Evolutionary conservation across 2,888 invertebrate genomes (phyloP).

Genomic region (Clanis bilineata): DNA sequence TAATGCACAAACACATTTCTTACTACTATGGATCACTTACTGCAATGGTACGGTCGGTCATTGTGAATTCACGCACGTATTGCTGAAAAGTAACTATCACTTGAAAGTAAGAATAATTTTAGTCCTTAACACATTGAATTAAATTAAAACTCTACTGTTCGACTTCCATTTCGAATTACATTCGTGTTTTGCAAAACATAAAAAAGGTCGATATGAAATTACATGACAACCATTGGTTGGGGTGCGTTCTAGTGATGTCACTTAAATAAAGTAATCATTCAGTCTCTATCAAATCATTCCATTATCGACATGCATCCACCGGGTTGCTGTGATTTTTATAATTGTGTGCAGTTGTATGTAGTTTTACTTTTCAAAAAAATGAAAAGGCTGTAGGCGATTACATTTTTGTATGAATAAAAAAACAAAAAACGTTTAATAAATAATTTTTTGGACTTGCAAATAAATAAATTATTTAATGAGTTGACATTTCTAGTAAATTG

Average conservation of each 20-base stretch:
- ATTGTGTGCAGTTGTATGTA: no score
- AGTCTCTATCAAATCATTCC: not conserved
- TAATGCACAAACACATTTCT: constrained; percentile 11
- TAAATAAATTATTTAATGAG: no score
- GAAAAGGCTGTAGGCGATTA: no score
- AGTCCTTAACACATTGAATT: not conserved
- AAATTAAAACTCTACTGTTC: constrained; percentile 6
- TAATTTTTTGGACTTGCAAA: no score
- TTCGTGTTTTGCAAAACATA: constrained; percentile 30
- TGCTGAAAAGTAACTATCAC: not conserved
- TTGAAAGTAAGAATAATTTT: not conserved
- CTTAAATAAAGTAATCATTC: not conserved
- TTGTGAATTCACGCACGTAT: constrained; percentile 28
- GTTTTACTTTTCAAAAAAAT: no score
- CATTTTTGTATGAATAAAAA: no score
- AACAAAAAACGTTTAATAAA: no score
- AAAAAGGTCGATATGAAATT: constrained; percentile 49
- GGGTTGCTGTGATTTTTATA: no score
- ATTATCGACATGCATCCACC: not conserved
- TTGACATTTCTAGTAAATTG: no score
- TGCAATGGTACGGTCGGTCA: constrained; percentile 68
- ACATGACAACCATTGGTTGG: constrained; percentile 68
- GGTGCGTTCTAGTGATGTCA: constrained; percentile 28
- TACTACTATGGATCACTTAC: constrained; percentile 46
- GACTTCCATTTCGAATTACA: constrained; percentile 34